These are phyloP conservation scores for Clupea harengus DNA, from an alignment of 2,113 vertebrate species.

Conservation along the genomic window DNA sequence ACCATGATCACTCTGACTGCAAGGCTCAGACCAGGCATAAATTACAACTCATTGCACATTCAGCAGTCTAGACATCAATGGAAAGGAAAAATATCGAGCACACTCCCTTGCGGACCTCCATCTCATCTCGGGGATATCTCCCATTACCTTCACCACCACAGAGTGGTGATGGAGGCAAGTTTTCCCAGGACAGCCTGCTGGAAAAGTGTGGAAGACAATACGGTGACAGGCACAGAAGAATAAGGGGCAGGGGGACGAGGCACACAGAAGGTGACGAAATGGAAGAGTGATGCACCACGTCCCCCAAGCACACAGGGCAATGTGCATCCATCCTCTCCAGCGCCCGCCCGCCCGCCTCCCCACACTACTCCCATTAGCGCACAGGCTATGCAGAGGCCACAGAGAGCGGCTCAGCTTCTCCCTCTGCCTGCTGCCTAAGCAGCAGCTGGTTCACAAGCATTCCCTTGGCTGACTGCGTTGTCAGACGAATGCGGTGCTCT, in stretches of 20 bases:
- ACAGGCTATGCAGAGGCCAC: conserved; percentile 20
- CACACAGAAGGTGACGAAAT: conserved; percentile 31
- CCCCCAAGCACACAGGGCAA: neutral
- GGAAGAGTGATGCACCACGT: conserved; percentile 20
- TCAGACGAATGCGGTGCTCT: conserved; percentile 47
- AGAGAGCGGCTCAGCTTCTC: conserved; percentile 23
- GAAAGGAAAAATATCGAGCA: neutral
- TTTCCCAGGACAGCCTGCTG: neutral
- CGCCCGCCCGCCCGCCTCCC: neutral
- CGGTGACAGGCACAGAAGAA: neutral
- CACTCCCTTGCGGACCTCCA: neutral
- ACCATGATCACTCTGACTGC: neutral
- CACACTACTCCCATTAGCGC: conserved; percentile 31
- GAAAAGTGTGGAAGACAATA: neutral
- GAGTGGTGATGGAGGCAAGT: neutral
- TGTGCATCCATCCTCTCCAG: neutral
- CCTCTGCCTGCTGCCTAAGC: conserved; percentile 13
- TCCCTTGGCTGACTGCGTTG: conserved; percentile 41
- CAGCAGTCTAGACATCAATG: conserved; percentile 23
- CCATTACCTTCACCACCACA: neutral
- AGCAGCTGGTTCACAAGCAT: neutral
- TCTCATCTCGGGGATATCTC: neutral
- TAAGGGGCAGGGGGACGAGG: neutral
- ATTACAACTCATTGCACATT: conserved; percentile 12
- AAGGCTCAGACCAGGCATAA: neutral